phyloP scores from a whole-genome alignment of 2,113 vertebrate species.

The Trinectes maculatus region DNA sequence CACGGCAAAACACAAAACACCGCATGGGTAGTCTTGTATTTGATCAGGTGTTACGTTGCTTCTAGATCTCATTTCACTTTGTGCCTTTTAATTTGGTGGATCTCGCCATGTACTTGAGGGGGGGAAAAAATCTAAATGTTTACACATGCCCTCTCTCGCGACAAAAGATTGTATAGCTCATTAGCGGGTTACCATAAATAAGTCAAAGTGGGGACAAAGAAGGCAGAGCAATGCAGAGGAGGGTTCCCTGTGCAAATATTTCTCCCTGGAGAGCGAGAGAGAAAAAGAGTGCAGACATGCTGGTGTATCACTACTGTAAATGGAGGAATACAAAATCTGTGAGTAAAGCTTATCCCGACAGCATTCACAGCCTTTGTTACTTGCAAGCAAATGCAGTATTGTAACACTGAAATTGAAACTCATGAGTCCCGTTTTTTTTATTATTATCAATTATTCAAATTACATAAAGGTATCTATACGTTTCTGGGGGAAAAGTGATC shows the following conservation, averaged over 20 bases:
- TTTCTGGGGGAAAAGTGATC: no score
- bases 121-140: constrained; percentile 65
- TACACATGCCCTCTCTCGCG: constrained; percentile 65
- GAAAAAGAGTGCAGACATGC: constrained; percentile 32
- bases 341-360: constrained; percentile 1
- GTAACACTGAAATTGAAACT: no score
- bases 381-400: no score
- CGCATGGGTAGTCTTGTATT: constrained; percentile 67
- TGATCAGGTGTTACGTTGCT: constrained; percentile 69
- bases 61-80: constrained; percentile 67
- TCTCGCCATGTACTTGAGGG: constrained; percentile 35
- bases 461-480: no score
- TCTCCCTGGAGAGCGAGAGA: constrained; percentile 54
- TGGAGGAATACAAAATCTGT: constrained; percentile 35
- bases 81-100: constrained; percentile 67
- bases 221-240: constrained; percentile 40
- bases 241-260: constrained; percentile 55
- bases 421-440: no score
- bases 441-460: no score
- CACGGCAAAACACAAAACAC: constrained; percentile 71
- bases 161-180: constrained; percentile 61
- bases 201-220: constrained; percentile 60
- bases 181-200: constrained; percentile 67
- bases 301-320: constrained; percentile 48
- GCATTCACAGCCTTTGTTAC: constrained; percentile 9